Conservation (phyloP, 2,113 vertebrate genomes). For the Anoplopoma fimbria region DNA sequence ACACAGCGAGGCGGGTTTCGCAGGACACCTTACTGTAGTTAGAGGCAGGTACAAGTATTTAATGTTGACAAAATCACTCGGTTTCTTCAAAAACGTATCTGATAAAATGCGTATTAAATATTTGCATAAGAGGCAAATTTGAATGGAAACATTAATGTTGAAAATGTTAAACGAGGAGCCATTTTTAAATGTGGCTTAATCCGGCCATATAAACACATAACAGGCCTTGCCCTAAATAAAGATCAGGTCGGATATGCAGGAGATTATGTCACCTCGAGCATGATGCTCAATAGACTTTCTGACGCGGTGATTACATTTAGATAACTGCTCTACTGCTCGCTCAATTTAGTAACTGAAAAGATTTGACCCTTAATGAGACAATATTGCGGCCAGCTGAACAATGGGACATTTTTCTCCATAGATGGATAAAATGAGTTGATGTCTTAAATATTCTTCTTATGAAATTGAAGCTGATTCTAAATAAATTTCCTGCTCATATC, state of each 20-base stretch:
- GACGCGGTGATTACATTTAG: background rate
- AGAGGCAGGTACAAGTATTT: background rate
- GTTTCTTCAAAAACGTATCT: background rate
- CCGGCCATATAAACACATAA: conserved; percentile 13
- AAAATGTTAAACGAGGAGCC: conserved; percentile 8
- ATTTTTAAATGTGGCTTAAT: conserved; percentile 41
- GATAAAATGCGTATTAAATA: background rate
- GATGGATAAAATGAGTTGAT: background rate
- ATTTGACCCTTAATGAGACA: background rate
- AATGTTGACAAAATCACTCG: background rate
- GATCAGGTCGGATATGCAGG: conserved; percentile 32
- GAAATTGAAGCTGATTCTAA: conserved; percentile 6
- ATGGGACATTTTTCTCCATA: conserved; percentile 2
- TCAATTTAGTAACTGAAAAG: too few relatives aligned
- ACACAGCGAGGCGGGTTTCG: background rate
- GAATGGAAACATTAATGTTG: conserved; percentile 11
- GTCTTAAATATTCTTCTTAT: background rate
- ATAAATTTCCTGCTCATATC: conserved; percentile 2
- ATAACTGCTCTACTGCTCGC: conserved; percentile 8
- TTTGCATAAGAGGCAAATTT: background rate
- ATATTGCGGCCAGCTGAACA: background rate
- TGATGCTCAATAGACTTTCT: conserved; percentile 15
- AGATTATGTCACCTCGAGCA: conserved; percentile 37
- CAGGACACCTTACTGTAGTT: background rate
- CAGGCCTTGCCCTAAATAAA: conserved; percentile 23